Conservation (phyloP, 2,888 invertebrate species). For the Lithophane semibrunnea region DNA sequence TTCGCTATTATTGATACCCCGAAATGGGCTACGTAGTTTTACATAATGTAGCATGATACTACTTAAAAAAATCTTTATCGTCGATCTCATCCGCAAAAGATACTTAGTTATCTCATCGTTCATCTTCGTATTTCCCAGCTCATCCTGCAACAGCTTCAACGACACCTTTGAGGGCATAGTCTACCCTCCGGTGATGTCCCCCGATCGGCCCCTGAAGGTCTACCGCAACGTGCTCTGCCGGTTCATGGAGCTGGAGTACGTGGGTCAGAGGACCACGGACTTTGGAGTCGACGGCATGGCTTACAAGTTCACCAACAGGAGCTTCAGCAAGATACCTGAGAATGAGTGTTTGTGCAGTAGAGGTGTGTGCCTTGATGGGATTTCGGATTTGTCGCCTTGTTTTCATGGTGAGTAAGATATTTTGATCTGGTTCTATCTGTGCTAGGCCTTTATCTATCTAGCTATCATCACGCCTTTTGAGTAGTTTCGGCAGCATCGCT, state of each 20-base stretch:
- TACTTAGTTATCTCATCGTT: not conserved
- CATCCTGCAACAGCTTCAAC: constrained; percentile 92
- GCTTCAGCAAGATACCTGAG: constrained; percentile 91
- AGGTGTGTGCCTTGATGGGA: constrained; percentile 89
- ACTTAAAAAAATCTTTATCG: not conserved
- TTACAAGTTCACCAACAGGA: constrained; percentile 91
- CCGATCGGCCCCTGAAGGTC: constrained; percentile 89
- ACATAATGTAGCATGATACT: no score
- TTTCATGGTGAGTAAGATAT: constrained; percentile 91
- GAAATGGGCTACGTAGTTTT: not conserved
- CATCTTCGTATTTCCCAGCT: constrained; percentile 75
- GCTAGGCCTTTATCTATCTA: no score
- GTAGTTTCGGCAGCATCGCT: not conserved
- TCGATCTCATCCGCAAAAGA: not conserved
- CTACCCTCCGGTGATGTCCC: constrained; percentile 91
- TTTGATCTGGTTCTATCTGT: not conserved
- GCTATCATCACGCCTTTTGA: not conserved
- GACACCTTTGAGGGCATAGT: constrained; percentile 93
- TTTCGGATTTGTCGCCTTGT: constrained; percentile 93
- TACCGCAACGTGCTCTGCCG: constrained; percentile 95
- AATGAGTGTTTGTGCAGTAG: constrained; percentile 92
- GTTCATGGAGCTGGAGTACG: constrained; percentile 87
- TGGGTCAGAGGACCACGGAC: constrained; percentile 66
- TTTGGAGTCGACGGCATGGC: constrained; percentile 90
- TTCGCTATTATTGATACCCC: not conserved